Evolutionary conservation across 2,888 invertebrate species (phyloP), one percentile per base, ranked within the genome.

Genomic region (Boloria euphrosyne): DNA sequence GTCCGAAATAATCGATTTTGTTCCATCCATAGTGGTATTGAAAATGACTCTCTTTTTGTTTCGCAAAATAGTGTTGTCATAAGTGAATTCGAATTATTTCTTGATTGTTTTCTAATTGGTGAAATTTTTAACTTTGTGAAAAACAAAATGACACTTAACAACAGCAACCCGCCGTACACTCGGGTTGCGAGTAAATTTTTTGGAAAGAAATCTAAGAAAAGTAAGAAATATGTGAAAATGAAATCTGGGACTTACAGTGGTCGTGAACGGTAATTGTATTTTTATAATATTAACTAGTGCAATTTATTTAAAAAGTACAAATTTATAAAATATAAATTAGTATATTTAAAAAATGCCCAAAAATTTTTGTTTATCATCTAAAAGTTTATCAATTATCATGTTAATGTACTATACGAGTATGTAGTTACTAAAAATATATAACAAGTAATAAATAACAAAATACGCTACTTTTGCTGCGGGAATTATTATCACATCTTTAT

Each of bases 171-270:
- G 57, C 83, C 86, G 64, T 86, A 88, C 70, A 81, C 75, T 73
- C 76, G 85, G 74, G 85, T 89, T 70, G 80, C 89, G 3, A 85
- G 82, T 71, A 91, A 89, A 73, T 74, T 91, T 16, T 91, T 91
- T 70, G 89, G 90, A 46, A 85, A 90, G 79, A 91, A 90, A 71
- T 87, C 75, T 65, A 90, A 91, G 80, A 91, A 90, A 68, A 85
- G 72, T 4, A 91, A 91, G 86, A 76, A 85, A 47, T 75, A 81
- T 70, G 73, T 75, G 44, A 91, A 90, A 76, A 75, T 75, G 47
- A 91, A 90, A 79, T 72, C 86, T 31, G 89, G 87, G 3, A 89
- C 88, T 0, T 90, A 86, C 63, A 78, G 82, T 13, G 90, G 89
- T 3, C 81, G 88, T 57, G 87, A 88, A 76, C 87, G 89, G 91